Percentiles rank a stretch among this genome's conserved stretches.
phyloP scores from a whole-genome alignment of 1,140 invertebrate species.

The Sarcophaga bullata region DNA sequence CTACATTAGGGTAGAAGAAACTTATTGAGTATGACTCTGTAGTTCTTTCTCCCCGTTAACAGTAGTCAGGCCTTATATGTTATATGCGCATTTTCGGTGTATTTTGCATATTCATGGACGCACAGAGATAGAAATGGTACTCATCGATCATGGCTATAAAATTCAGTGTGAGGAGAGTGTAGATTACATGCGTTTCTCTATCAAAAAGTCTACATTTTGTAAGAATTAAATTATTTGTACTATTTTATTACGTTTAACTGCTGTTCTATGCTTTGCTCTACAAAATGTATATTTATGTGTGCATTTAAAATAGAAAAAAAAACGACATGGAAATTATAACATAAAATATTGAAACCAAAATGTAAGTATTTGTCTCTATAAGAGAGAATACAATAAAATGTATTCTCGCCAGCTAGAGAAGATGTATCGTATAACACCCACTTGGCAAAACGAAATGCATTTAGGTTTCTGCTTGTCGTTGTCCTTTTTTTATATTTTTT shows the following conservation, averaged over 20 bases:
- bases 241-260: not conserved
- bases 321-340: constrained; percentile 32
- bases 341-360: constrained; percentile 41
- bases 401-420: not conserved
- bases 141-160: no score
- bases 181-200: no score
- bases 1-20: no score
- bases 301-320: not conserved
- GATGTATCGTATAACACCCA: constrained; percentile 29
- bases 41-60: no score
- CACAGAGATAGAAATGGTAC: no score
- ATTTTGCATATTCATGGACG: no score
- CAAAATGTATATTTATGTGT: not conserved
- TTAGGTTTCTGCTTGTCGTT: constrained; percentile 15
- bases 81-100: no score
- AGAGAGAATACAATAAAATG: not conserved
- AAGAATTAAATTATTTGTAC: no score
- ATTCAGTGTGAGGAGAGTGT: no score
- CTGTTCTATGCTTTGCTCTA: not conserved
- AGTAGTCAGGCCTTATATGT: no score
- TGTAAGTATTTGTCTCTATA: constrained; percentile 23
- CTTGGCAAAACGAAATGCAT: constrained; percentile 29
- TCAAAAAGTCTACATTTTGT: no score
- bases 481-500: not conserved
- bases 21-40: no score